These are phyloP conservation scores for Gymnothorax reevesii DNA, from an alignment of 2,797 vertebrate species.

Conservation along the genomic window DNA sequence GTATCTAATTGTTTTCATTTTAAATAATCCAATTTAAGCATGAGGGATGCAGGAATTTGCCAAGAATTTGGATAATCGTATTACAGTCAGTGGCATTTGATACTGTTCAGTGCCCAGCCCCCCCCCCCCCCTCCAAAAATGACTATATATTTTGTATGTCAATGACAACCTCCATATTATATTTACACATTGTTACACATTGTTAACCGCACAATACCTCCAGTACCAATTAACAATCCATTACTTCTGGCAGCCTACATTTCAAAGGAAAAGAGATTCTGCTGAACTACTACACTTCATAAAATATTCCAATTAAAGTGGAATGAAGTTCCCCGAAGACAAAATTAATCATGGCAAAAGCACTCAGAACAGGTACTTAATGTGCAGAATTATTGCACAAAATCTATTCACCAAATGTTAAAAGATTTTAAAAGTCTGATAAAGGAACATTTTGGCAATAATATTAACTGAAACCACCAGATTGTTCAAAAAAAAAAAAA, in stretches of 20 bases:
- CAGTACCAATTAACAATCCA: not conserved
- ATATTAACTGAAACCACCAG: not conserved
- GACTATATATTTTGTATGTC: too few relatives aligned
- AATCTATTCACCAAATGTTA: not conserved
- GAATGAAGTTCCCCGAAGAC: not conserved
- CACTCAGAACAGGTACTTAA: not conserved
- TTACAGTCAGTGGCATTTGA: not conserved
- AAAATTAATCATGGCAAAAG: conserved; percentile 4
- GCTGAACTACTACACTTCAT: not conserved
- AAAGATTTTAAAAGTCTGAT: not conserved
- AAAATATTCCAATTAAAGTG: not conserved
- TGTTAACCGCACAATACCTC: not conserved
- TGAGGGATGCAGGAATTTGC: too few relatives aligned
- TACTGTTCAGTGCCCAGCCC: not conserved
- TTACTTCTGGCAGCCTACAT: not conserved
- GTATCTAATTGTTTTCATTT: not conserved
- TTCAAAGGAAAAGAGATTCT: not conserved
- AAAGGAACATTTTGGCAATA: not conserved
- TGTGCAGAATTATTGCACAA: conserved; percentile 7
- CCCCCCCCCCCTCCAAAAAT: not conserved
- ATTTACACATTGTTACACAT: not conserved
- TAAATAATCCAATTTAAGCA: not conserved
- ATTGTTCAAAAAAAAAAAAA: not conserved
- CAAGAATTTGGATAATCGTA: not conserved
- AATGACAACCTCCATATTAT: too few relatives aligned